A percentile compares a stretch with the other conserved stretches of the same genome.
Evolutionary conservation across 2,888 invertebrate genomes (phyloP).

Genomic region (Phragmatobia fuliginosa): DNA sequence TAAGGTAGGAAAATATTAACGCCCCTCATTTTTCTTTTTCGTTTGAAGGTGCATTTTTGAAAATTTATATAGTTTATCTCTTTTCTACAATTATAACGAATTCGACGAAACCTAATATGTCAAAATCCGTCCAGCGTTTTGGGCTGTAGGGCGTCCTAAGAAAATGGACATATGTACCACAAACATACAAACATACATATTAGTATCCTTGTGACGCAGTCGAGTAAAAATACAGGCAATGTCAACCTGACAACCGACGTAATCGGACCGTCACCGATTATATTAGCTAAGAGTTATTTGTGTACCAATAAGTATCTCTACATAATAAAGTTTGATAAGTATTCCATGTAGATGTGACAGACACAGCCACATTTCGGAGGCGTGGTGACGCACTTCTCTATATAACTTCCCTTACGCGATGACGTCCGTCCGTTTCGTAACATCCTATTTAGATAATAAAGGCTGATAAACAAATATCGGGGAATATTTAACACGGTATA

Average conservation of each 20-base stretch:
- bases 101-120: no score
- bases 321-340: conserved; percentile 40
- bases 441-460: conserved; percentile 73
- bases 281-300: conserved; percentile 44
- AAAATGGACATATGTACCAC: no score
- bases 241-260: conserved; percentile 9
- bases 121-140: no score
- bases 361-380: conserved; percentile 55
- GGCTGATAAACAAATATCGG: conserved; percentile 66
- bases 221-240: background rate
- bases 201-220: no score
- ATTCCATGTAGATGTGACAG: conserved; percentile 50
- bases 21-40: no score
- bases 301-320: conserved; percentile 35
- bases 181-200: no score
- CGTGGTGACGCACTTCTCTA: conserved; percentile 69
- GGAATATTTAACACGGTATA: conserved; percentile 52
- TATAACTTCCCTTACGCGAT: conserved; percentile 61
- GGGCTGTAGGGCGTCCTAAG: no score
- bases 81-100: no score
- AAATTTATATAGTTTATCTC: no score
- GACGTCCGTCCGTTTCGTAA: conserved; percentile 73
- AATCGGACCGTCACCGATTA: conserved; percentile 27
- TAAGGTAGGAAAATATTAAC: no score
- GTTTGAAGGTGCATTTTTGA: no score